Conservation (phyloP, 2,797 vertebrate species). For the Rhincodon typus region DNA sequence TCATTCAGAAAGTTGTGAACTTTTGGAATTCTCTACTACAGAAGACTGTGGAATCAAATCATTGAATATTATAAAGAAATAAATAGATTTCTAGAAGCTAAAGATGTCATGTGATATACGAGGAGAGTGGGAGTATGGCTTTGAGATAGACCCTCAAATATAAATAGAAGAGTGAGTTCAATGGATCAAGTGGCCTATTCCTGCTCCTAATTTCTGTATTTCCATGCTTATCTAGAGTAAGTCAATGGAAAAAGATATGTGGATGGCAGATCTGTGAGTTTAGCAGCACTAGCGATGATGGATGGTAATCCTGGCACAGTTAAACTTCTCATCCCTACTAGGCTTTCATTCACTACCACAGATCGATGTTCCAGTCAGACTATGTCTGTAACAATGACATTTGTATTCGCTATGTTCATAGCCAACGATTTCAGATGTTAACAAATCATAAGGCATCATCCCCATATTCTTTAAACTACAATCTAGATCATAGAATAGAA, state of each 20-base stretch:
- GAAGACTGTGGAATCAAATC: too few relatives aligned
- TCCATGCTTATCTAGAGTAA: not conserved
- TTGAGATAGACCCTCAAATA: too few relatives aligned
- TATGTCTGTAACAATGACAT: not conserved
- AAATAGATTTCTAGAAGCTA: too few relatives aligned
- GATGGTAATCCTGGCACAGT: not conserved
- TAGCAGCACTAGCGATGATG: not conserved
- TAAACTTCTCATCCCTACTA: not conserved
- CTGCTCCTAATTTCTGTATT: too few relatives aligned
- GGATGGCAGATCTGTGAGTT: not conserved
- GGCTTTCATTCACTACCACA: not conserved
- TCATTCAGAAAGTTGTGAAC: too few relatives aligned
- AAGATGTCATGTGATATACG: too few relatives aligned
- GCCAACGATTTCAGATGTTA: not conserved
- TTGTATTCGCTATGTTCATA: not conserved
- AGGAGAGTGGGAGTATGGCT: too few relatives aligned
- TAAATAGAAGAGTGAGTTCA: too few relatives aligned
- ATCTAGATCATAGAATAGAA: too few relatives aligned
- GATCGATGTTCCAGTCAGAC: not conserved
- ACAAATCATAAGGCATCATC: not conserved
- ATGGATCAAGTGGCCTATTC: too few relatives aligned
- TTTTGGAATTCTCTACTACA: too few relatives aligned
- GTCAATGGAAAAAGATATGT: not conserved
- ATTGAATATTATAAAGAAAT: too few relatives aligned
- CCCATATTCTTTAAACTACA: not conserved